phyloP scores from a whole-genome alignment of 2,888 invertebrate genomes.

The Oxycera nigricornis region DNA sequence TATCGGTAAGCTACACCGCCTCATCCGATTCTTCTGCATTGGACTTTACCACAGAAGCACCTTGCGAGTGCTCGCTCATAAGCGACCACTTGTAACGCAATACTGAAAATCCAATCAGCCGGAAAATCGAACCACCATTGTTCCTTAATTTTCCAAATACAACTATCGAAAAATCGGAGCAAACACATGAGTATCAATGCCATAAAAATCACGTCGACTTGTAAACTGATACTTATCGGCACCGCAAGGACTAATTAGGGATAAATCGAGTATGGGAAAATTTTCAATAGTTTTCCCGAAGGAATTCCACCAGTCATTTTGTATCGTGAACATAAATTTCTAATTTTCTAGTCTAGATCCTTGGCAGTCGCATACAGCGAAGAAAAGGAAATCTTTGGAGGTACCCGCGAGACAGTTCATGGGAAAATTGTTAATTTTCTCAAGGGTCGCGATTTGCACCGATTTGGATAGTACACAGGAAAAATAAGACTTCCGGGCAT shows the following conservation, averaged over 20 bases:
- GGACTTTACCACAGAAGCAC: background rate
- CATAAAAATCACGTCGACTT: slow-evolving; percentile 35
- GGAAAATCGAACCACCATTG: slow-evolving; percentile 36
- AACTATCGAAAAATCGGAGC: background rate
- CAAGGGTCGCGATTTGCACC: slow-evolving; percentile 21
- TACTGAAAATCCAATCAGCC: slow-evolving; percentile 32
- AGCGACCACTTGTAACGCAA: slow-evolving; percentile 39
- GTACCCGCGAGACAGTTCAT: slow-evolving; percentile 18
- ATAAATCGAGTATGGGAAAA: slow-evolving; percentile 45
- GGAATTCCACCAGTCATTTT: slow-evolving; percentile 34
- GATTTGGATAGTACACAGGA: slow-evolving; percentile 15
- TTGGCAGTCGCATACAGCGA: background rate
- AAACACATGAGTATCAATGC: slow-evolving; percentile 12
- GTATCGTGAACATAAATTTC: slow-evolving; percentile 1
- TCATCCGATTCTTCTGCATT: background rate
- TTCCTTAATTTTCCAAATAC: slow-evolving; percentile 27
- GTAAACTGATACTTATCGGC: slow-evolving; percentile 39
- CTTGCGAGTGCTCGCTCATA: background rate
- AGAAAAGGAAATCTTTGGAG: slow-evolving; percentile 12
- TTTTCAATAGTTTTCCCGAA: slow-evolving; percentile 33
- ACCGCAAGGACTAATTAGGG: slow-evolving; percentile 43
- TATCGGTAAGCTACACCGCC: slow-evolving; percentile 6
- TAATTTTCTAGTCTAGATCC: slow-evolving; percentile 9
- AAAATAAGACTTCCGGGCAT: slow-evolving; percentile 39
- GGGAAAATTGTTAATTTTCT: slow-evolving; percentile 36